Percentiles rank a stretch among this genome's conserved stretches.
Evolutionary conservation across 2,113 vertebrate genomes (phyloP).

Genomic region (Propithecus coquereli): DNA sequence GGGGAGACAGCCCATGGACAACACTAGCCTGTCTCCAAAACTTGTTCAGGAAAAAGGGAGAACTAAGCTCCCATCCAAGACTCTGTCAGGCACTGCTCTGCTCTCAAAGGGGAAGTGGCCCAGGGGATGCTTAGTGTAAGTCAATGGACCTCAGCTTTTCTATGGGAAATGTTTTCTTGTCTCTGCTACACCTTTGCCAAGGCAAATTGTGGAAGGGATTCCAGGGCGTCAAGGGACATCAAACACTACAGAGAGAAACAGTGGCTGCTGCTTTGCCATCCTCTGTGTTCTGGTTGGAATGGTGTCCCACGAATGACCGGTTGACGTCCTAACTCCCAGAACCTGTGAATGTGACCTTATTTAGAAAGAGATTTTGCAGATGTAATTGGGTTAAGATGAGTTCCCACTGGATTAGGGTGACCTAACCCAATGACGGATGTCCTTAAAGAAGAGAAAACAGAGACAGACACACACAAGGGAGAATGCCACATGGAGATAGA

Average conservation of each 20-base stretch:
- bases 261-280: neutral
- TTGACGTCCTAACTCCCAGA: neutral
- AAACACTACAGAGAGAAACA: neutral
- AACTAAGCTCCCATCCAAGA: neutral
- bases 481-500: neutral
- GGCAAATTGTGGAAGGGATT: neutral
- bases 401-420: neutral
- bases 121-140: neutral
- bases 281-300: neutral
- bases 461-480: neutral
- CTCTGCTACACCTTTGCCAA: neutral
- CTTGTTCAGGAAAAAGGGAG: neutral
- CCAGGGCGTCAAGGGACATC: neutral
- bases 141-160: neutral
- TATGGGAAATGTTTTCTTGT: neutral
- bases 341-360: neutral
- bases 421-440: neutral
- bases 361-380: neutral
- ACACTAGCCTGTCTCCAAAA: neutral
- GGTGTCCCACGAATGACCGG: neutral
- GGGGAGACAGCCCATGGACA: fast-evolving
- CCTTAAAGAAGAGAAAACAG: neutral
- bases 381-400: neutral
- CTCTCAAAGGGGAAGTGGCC: neutral
- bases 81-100: neutral